A percentile compares a stretch with the other conserved stretches of the same genome.
Evolutionary conservation across 2,888 invertebrate species (phyloP).

Genomic region (Erannis defoliaria): DNA sequence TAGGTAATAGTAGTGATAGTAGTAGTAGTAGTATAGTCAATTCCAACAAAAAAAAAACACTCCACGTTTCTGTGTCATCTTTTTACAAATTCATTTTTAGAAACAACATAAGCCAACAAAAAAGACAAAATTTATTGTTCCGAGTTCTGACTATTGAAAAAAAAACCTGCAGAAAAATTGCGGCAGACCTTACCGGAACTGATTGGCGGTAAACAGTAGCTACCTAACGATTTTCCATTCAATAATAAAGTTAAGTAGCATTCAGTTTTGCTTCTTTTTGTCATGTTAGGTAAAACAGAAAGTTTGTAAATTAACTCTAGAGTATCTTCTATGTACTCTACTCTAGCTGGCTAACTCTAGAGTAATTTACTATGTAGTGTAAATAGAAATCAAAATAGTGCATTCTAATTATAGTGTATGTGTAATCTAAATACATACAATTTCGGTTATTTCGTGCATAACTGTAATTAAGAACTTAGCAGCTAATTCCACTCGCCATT

Average conservation of each 20-base stretch:
- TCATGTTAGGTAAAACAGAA: conserved; percentile 13
- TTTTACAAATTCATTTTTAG: conserved; percentile 2
- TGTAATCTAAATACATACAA: no score
- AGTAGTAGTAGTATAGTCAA: no score
- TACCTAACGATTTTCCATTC: conserved; percentile 28
- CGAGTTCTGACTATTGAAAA: conserved; percentile 16
- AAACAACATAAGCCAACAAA: not conserved
- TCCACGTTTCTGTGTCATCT: no score
- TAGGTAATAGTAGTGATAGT: no score
- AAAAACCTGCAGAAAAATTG: conserved; percentile 21
- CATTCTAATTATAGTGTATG: no score
- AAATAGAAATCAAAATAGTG: no score
- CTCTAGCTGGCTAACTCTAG: no score
- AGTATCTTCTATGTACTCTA: not conserved
- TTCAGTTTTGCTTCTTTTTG: conserved; percentile 16
- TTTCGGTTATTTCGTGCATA: conserved; percentile 6
- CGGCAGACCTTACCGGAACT: conserved; percentile 52
- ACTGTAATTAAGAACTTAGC: conserved; percentile 11
- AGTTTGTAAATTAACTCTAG: not conserved
- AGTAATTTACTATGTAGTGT: no score
- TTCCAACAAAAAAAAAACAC: no score
- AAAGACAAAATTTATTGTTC: not conserved
- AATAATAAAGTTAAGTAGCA: conserved; percentile 29
- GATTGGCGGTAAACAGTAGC: conserved; percentile 44
- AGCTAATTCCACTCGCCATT: conserved; percentile 7